Base-by-base conservation (phyloP, 2,888 invertebrate genomes). In the Hydroisotoma schaefferi region DNA sequence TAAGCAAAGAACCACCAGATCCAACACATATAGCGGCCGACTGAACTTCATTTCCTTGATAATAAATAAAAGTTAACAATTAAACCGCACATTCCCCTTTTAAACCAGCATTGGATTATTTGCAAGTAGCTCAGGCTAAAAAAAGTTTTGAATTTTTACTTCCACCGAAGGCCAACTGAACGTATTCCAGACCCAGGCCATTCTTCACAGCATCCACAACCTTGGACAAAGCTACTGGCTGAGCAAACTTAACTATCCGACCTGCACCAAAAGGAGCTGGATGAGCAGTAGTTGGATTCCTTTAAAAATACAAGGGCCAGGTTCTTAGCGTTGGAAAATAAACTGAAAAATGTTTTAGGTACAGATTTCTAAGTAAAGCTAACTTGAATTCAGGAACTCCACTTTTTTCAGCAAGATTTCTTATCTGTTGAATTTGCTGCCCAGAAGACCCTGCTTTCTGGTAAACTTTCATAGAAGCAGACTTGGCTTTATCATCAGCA, bases 11-110 rank as follows among this genome's bases (percentile, higher is more conserved):
- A 5, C 81, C 80, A 0, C 95, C 95, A 0, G 94, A 90, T 0
- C 97, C 97, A 27, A 93, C 94, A 76, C 94, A 94, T 1, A 94
- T 78, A 0, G 90, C 95, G 3, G 92, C 83, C 0, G 81, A 82
- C 26, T 76, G 75, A 2, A 90, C 57, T 40, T 53, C 53, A 53
- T 18, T 37, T 33, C 43, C 53, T 53, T 37, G 18, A 33, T 3
- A 52, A 52, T 6, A 37, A 15, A 37, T 20, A 20, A 18, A 23
- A 10, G 8, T 5, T 80, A 6, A 73, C 68, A 37, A 82, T 80
- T 46, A 80, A 33, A 33, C 82, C 75, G 77, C 68, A 77, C 81
- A 28, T 37, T 43, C 43, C 46, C 51, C 57, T 15, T 29, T 10
- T 10, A 15, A 10, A 10, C 8, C 33, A 33, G 15, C 5, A 4